Base-by-base conservation (phyloP, 1,140 invertebrate genomes). In the Lordiphosa stackelbergi region DNA sequence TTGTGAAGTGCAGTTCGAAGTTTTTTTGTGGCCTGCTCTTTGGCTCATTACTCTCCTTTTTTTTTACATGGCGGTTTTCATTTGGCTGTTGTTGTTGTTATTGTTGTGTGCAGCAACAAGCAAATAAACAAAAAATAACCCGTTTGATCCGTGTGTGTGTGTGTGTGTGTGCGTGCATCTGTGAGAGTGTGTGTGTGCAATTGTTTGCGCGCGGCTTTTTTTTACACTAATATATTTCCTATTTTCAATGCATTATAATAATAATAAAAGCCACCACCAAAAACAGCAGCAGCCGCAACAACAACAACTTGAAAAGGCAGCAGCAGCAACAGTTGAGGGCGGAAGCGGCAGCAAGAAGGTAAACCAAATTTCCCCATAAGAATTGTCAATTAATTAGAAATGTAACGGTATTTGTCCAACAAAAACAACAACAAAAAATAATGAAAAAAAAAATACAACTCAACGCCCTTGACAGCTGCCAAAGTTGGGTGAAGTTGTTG, bases 391-490 rank as follows among this genome's bases (percentile, higher is more conserved):
- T 46, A 46, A 46, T 11, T 8, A 24, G 5, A 28, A 31, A 46
- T 46, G 43, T 46, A 46, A 68, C 65, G 65, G 65, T 57, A 58
- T 51, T 24, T 49, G 31, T 40, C 8, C 34, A 37, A 38, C 49
- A 38, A 38, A 8, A 52, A 22, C 16, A 43, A 22, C n/a, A 1
- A 28, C 22, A 46, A 61, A 63, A 8, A 31, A 31, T 31, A 31
- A 31, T 31, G 28, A 22, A 52, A 1, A 36, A 12, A 45, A 38
- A 34, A 37, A 41, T 47, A 63, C 58, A 63, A 42, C 54, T 46
- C 63, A 69, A 81, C 71, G 75, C 75, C 75, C 75, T 79, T 79
- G 75, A 81, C 71, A 74, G 75, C 69, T 69, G 71, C 35, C 24
- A 62, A 46, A 36, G 16, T 53, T 9, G 24, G 13, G 37, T 51